Evolutionary conservation across 1,140 invertebrate genomes (phyloP).

Genomic region (Cydia amplana): DNA sequence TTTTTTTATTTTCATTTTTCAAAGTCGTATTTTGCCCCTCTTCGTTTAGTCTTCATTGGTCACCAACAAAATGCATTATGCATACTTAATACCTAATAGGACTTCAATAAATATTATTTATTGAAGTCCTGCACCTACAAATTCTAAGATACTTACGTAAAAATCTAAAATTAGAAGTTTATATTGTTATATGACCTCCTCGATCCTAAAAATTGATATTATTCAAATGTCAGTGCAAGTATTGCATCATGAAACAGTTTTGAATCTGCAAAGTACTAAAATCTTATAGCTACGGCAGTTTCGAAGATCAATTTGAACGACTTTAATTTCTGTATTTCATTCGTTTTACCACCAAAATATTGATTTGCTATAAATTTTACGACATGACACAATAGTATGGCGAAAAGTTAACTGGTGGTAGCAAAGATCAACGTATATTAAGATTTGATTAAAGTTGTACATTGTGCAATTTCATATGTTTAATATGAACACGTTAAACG

Average conservation of each 20-base stretch:
- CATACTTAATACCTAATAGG: no score
- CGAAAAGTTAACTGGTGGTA: neutral
- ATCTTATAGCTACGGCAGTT: neutral
- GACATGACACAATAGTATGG: neutral
- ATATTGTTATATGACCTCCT: neutral
- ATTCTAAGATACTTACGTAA: no score
- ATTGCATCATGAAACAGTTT: neutral
- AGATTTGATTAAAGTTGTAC: neutral
- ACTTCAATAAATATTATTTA: no score
- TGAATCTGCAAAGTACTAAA: neutral
- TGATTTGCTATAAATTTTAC: neutral
- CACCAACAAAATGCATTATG: no score
- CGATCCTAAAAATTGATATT: neutral
- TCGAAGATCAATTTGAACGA: neutral
- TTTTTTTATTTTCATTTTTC: no score
- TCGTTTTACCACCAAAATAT: neutral
- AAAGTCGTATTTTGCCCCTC: no score
- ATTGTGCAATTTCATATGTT: no score
- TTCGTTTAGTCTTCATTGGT: no score
- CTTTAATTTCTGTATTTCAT: neutral
- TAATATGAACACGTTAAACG: no score
- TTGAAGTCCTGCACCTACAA: no score
- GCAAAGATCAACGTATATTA: neutral
- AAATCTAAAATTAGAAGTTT: neutral
- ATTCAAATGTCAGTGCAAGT: neutral